phyloP scores from a whole-genome alignment of 1,140 invertebrate genomes.

The Ceratina japonica region DNA sequence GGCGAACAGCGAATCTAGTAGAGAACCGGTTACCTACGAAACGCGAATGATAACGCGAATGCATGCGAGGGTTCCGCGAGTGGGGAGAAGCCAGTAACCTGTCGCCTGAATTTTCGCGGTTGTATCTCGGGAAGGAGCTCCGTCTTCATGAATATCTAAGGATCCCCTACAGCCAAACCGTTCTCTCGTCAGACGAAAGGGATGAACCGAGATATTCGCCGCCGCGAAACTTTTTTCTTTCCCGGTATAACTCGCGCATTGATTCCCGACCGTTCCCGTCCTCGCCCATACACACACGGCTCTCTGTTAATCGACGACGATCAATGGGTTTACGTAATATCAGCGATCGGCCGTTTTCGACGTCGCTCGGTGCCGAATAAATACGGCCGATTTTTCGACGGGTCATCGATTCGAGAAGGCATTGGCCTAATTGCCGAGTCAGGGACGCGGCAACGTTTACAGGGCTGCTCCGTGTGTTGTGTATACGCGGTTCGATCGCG shows the following conservation, averaged over 20 bases:
- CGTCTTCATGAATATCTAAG: slow-evolving; percentile 43
- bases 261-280: no score
- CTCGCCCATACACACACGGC: no score
- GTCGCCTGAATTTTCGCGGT: slow-evolving; percentile 24
- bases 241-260: not conserved
- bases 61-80: not conserved
- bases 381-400: slow-evolving; percentile 23
- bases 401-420: slow-evolving; percentile 42
- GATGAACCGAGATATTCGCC: slow-evolving; percentile 21
- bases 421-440: slow-evolving; percentile 50
- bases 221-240: not conserved
- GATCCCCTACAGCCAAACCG: slow-evolving; percentile 27
- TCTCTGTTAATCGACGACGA: no score
- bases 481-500: slow-evolving; percentile 21
- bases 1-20: no score
- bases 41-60: no score
- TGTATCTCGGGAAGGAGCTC: slow-evolving; percentile 3
- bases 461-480: not conserved
- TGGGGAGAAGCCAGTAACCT: not conserved
- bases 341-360: no score
- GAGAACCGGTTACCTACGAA: no score
- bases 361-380: not conserved
- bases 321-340: no score
- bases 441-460: slow-evolving; percentile 34
- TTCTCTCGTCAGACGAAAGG: slow-evolving; percentile 23